Evolutionary conservation across 2,797 vertebrate genomes (phyloP), one percentile per base, ranked within the genome.

Genomic region (Dendrocincla fuliginosa): DNA sequence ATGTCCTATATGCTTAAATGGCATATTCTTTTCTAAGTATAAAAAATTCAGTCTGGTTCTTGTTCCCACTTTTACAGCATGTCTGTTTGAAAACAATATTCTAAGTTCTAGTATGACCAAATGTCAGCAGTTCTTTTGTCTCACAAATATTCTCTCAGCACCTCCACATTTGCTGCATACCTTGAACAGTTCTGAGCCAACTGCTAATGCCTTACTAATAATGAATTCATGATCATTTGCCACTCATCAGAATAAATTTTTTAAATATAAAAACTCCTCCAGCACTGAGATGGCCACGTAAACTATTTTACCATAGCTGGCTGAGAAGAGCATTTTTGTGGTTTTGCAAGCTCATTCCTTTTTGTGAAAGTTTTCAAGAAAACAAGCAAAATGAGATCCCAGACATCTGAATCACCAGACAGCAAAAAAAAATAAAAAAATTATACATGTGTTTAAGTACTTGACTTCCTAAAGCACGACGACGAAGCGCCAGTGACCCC

Each of bases 351-450:
- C 81, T 49, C 85, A 93, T 91, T 95, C 95, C 67, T 96, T 96
- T 91, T 78, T 64, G 78, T 89, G 87, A 85, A 96, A 94, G 86
- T 93, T 96, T 96, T 91, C 87, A 89, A 90, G 88, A 95, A 95
- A 93, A 77, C 56, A 88, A 96, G 88, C 39, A 94, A 93, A 97
- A 93, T 76, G 50, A 93, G 90, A 94, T 95, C 91, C 92, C 93
- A 97, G 95, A 96, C 96, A 87, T 93, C 80, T 97, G 96, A 97
- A 90, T 97, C 96, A 97, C 89, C 87, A 91, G 87, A 90, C 80
- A 35, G 68, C 46, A 4, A 82, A 87, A 90, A 77, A 77, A 69
- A 74, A 65, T 79, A 69, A 63, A 82, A 50, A 50, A 16, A 56
- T 39, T 32, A 65, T 53, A 64, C 41, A n/a, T 56, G 44, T 89